Base-by-base conservation (phyloP, 2,797 vertebrate species). In the Enoplosus armatus region DNA sequence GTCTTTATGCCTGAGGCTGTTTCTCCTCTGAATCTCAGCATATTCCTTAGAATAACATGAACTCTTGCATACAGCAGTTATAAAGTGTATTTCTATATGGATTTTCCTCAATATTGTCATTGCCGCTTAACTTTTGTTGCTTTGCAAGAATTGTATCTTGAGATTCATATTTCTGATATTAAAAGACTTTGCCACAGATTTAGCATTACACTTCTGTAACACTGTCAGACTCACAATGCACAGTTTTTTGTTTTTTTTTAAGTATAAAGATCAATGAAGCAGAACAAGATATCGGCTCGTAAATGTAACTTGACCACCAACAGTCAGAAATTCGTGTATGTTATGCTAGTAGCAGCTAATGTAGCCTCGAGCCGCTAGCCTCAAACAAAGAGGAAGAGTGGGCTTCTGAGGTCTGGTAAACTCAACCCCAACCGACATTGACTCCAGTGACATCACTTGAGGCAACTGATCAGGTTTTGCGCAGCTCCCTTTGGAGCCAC, bases 1-100 rank as follows among this genome's bases (percentile, higher is more conserved):
- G 33, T 2, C 20, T 27, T 68, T n/a, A 43, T 47, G 75, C 72
- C 81, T 48, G 39, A 55, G 76, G 85, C 80, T 77, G 56, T 75
- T 84, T 83, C 9, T 51, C 15, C 43, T 61, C 18, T 20, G 37
- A 64, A 76, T 79, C 51, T 64, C 10, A 55, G 55, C 39, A 24
- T 58, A 18, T 82, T 61, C 31, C 50, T 62, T 33, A 61, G 33
- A 76, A 82, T 66, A 68, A 61, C 33, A 79, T 22, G 37, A 69
- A 51, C 2, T 27, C 74, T 58, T 58, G n/a, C 48, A 58, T 56
- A 24, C 20, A 56, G 48, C 12, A 33, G 4, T 70, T 74, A 1
- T 45, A 53, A 64, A 15, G 18, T 56, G 2, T 29, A 18, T 70
- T 62, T 54, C 3, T 39, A 4, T 50, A n/a, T 54, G 0, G 0